phyloP scores from a whole-genome alignment of 1,140 invertebrate species.

The Heliothis subflexa region DNA sequence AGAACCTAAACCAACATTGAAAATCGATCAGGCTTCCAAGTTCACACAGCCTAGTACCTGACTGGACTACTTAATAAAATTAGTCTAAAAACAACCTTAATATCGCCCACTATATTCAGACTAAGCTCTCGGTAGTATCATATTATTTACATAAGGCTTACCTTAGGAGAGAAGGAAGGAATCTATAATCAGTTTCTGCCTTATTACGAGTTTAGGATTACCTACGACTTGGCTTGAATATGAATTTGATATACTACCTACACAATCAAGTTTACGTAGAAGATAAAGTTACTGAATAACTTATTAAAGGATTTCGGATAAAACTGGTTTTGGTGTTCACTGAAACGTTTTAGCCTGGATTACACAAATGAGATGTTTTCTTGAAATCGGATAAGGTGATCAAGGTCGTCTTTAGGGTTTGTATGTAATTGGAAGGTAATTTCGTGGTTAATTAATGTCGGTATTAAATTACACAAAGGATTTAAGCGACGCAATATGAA shows the following conservation, averaged over 20 bases:
- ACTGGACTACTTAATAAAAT: slow-evolving; percentile 13
- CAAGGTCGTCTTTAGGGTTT: not conserved
- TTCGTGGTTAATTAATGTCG: not conserved
- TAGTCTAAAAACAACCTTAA: slow-evolving; percentile 12
- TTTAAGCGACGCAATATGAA: too few species aligned
- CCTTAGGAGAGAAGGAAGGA: slow-evolving; percentile 54
- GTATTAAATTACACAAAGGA: too few species aligned
- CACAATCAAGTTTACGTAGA: not conserved
- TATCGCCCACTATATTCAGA: slow-evolving; percentile 53
- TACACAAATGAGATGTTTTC: slow-evolving; percentile 11
- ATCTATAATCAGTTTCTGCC: slow-evolving; percentile 62
- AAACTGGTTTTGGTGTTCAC: slow-evolving; percentile 18
- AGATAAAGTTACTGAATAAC: slow-evolving; percentile 13
- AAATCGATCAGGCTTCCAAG: not conserved
- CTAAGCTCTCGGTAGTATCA: slow-evolving; percentile 43
- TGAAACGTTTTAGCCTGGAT: slow-evolving; percentile 4
- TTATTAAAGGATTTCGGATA: slow-evolving; percentile 23
- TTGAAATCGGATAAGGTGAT: not conserved
- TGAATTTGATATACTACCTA: slow-evolving; percentile 14
- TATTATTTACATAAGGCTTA: slow-evolving; percentile 69
- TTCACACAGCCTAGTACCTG: slow-evolving; percentile 11
- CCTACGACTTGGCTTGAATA: slow-evolving; percentile 41
- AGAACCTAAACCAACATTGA: not conserved
- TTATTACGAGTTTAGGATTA: slow-evolving; percentile 41
- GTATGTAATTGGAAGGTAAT: not conserved